Base-by-base conservation (phyloP, 2,888 invertebrate species). In the Aphodius granarius region DNA sequence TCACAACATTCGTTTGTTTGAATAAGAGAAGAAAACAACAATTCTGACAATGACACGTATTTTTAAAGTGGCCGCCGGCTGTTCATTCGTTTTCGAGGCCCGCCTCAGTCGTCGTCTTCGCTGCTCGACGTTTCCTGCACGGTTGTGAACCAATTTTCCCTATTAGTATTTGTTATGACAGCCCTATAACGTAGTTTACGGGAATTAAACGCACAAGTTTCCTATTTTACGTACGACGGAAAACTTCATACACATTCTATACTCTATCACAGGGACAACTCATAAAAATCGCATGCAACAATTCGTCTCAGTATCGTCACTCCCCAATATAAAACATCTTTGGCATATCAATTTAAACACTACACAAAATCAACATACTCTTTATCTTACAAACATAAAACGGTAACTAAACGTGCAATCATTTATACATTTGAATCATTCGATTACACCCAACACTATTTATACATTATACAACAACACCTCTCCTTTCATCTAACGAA, bases 71-170 rank as follows among this genome's bases (percentile, higher is more conserved):
- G n/a, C 43, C 43, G 43, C 43, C 43, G 43, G 13, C 13, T 6
- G 43, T 22, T 20, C 22, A 68, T 68, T 68, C 21, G 68, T 20
- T 68, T 68, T 9, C 13, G 19, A n/a, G n/a, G 20, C 22, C 21
- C 21, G 20, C 20, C 22, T 77, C 66, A 77, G 66, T 75, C 77
- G 20, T 73, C 71, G 21, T 77, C 77, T 76, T 83, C 83, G 72
- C 82, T 82, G 72, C 88, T 89, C 22, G 89, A 89, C 79, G 89
- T 88, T 83, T 88, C 89, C 78, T 89, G 89, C 89, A 89, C 89
- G 65, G 88, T 86, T 82, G 88, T 88, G 82, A 89, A 89, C 89
- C 89, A 89, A 83, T 88, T 89, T 80, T 88, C 89, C 78, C 89
- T 86, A 81, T 88, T 87, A 78, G 81, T 77, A 74, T 82, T 79